Percentiles rank a stretch among this genome's conserved stretches.
Evolutionary conservation across 2,888 invertebrate genomes (phyloP).

Genomic region (Sepiola atlantica): DNA sequence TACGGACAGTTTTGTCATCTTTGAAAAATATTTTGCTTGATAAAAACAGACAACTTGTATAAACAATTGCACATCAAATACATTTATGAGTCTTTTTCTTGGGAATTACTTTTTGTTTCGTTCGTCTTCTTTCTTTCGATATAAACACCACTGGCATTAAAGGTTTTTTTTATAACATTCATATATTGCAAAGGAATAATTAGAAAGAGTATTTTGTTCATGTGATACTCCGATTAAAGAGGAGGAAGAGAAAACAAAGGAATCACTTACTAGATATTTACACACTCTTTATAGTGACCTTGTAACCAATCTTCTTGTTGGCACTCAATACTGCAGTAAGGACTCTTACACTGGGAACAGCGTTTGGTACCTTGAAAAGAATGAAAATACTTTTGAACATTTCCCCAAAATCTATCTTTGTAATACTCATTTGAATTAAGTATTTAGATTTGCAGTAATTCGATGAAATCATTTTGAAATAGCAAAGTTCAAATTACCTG

Average conservation of each 20-base stretch:
- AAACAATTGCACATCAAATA: too few species aligned
- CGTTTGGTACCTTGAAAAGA: conserved; percentile 11
- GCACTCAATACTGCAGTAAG: conserved; percentile 32
- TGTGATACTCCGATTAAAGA: background rate
- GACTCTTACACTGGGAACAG: conserved; percentile 33
- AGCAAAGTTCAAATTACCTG: background rate
- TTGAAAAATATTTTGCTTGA: too few species aligned
- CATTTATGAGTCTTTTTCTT: too few species aligned
- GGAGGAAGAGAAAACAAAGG: background rate
- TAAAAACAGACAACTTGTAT: too few species aligned
- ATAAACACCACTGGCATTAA: too few species aligned
- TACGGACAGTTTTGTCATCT: too few species aligned
- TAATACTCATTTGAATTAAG: background rate
- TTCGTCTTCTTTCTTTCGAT: too few species aligned
- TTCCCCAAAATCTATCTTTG: background rate
- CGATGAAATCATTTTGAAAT: background rate
- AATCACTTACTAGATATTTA: background rate
- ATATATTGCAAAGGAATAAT: background rate
- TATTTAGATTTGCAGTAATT: background rate
- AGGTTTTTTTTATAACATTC: too few species aligned
- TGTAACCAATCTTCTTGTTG: background rate
- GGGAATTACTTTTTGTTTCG: too few species aligned
- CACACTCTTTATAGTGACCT: background rate
- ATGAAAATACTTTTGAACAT: background rate
- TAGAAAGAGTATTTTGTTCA: background rate